These are phyloP conservation scores for Sthenelais limicola DNA, from an alignment of 2,888 invertebrate genomes.

Conservation along the genomic window DNA sequence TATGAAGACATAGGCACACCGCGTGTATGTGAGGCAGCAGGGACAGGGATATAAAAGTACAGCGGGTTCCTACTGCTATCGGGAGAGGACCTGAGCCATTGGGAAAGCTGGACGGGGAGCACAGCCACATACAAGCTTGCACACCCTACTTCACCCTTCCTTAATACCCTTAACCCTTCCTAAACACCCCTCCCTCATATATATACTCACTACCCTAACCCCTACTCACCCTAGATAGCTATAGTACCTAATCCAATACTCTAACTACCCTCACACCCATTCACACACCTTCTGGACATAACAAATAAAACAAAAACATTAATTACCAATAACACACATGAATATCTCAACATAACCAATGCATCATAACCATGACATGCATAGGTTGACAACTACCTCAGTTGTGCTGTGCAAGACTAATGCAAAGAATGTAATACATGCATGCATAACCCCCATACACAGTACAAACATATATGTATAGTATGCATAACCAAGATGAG, in stretches of 20 bases:
- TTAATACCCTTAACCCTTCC: neutral
- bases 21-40: neutral
- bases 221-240: neutral
- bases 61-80: neutral
- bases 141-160: neutral
- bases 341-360: too few relatives aligned
- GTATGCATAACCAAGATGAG: too few relatives aligned
- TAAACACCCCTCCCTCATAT: neutral
- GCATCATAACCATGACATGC: too few relatives aligned
- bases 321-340: too few relatives aligned
- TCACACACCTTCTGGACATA: constrained; percentile 3
- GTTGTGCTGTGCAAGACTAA: too few relatives aligned
- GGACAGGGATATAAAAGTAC: constrained; percentile 6
- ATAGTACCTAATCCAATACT: neutral
- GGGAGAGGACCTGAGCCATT: constrained; percentile 40
- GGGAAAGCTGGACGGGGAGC: too few relatives aligned
- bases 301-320: too few relatives aligned
- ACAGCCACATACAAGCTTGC: neutral
- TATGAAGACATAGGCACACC: too few relatives aligned
- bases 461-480: too few relatives aligned
- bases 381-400: too few relatives aligned
- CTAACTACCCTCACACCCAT: neutral
- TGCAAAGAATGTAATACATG: too few relatives aligned
- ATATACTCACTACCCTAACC: neutral
- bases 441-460: too few relatives aligned